Base-by-base conservation (phyloP, 2,888 invertebrate species). In the Polymixis lichenea region DNA sequence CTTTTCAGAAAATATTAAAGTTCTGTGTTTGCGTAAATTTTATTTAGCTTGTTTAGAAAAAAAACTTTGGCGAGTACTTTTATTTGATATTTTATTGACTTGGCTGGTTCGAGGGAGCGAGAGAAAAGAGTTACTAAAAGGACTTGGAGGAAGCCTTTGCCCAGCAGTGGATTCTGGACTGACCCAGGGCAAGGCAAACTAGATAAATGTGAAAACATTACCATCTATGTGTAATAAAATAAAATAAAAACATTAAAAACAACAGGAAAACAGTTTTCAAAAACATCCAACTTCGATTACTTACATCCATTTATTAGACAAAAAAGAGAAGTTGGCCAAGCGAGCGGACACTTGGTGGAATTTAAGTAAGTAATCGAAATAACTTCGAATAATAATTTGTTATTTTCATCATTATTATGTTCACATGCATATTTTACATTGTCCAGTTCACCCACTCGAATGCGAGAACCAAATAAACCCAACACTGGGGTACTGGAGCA, bases 401-500 rank as follows among this genome's bases (percentile, higher is more conserved):
- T 38, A 1, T 67, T 58, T 60, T 28, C 17, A 67, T 51, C 9
- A 22, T 61, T 61, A 55, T 65, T 69, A 69, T 53, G 66, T 66
- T 38, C 61, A 62, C 19, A 68, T 78, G 28, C 51, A 49, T 38
- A 60, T 66, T 62, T 43, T 25, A 8, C n/a, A 62, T 72, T 72
- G 65, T 74, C 71, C 53, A 55, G 58, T 61, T 25, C 49, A 19
- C 51, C 51, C 58, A 15, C 64, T n/a, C 46, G 43, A 71, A 74
- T 64, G 56, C 58, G 32, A 49, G 70, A 86, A 85, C 76, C 86
- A 88, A n/a, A 84, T 78, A 82, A 86, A 85, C 78, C 83, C 67
- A 86, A 85, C 82, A 79, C 77, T 78, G 79, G 55, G 66, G 78
- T 86, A 90, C 86, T 82, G 83, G 87, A 88, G 83, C 86, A 86